A percentile compares a stretch with the other conserved stretches of the same genome.
These are phyloP conservation scores for Steatornis caripensis DNA, from an alignment of 2,113 vertebrate species.

Conservation along the genomic window DNA sequence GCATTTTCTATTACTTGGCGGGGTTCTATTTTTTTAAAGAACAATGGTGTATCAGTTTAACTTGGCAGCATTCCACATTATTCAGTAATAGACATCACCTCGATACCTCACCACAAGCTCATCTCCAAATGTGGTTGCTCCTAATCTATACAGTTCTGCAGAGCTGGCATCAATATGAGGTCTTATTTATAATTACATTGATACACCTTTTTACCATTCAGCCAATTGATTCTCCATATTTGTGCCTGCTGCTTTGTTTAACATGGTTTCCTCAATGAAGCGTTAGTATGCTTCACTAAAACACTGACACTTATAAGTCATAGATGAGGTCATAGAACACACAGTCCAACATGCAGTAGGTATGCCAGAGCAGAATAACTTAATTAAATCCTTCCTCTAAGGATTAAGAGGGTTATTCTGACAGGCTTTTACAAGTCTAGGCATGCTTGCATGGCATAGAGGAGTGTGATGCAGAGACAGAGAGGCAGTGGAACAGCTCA, in stretches of 20 bases:
- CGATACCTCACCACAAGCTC: neutral
- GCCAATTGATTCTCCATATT: neutral
- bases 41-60: neutral
- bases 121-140: slow-evolving; percentile 8
- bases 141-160: neutral
- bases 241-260: slow-evolving; percentile 19
- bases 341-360: neutral
- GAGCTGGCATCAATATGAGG: neutral
- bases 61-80: neutral
- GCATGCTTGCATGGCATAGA: rapidly evolving
- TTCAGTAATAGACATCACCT: slow-evolving; percentile 45
- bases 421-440: neutral
- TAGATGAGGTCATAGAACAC: neutral
- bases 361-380: neutral
- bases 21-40: neutral
- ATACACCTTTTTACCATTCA: neutral
- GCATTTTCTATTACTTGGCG: neutral
- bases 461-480: neutral
- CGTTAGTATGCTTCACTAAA: slow-evolving; percentile 6
- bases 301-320: neutral
- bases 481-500: rapidly evolving
- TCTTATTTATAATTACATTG: neutral
- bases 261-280: neutral
- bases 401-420: neutral
- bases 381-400: slow-evolving; percentile 41